Conservation (phyloP, 1,140 invertebrate genomes). For the Harpegnathos saltator region DNA sequence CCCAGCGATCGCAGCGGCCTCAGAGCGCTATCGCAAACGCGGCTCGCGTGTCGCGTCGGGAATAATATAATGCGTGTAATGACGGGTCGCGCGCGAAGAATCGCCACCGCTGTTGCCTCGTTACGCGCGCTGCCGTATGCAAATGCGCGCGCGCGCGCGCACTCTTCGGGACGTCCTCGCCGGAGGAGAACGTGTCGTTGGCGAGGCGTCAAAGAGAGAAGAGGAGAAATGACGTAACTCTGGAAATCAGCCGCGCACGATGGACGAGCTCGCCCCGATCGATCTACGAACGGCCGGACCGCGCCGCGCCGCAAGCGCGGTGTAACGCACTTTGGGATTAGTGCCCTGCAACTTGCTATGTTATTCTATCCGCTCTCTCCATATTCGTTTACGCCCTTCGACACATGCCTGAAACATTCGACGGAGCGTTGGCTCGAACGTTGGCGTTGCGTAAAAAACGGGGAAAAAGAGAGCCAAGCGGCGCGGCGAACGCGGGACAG, state of each 20-base stretch:
- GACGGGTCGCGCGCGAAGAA: background rate
- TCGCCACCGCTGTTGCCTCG: background rate
- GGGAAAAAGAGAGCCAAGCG: no score
- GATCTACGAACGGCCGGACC: no score
- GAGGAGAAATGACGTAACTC: no score
- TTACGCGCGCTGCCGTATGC: background rate
- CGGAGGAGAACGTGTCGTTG: no score
- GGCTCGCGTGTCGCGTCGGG: background rate
- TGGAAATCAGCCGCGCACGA: no score
- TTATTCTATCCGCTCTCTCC: background rate
- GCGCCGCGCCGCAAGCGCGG: no score
- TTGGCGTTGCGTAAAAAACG: background rate
- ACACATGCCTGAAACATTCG: background rate
- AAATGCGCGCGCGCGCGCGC: no score
- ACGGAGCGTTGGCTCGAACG: constrained; percentile 3
- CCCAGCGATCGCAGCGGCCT: constrained; percentile 38
- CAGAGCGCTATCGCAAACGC: constrained; percentile 22
- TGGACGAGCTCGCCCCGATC: no score
- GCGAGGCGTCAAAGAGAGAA: no score
- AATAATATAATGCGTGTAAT: background rate
- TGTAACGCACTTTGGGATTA: no score
- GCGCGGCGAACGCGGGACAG: background rate
- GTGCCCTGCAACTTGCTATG: background rate
- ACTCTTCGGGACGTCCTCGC: no score
- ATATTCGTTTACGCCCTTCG: background rate